Conservation (phyloP, 1,140 invertebrate genomes). For the Bombus confusus region DNA sequence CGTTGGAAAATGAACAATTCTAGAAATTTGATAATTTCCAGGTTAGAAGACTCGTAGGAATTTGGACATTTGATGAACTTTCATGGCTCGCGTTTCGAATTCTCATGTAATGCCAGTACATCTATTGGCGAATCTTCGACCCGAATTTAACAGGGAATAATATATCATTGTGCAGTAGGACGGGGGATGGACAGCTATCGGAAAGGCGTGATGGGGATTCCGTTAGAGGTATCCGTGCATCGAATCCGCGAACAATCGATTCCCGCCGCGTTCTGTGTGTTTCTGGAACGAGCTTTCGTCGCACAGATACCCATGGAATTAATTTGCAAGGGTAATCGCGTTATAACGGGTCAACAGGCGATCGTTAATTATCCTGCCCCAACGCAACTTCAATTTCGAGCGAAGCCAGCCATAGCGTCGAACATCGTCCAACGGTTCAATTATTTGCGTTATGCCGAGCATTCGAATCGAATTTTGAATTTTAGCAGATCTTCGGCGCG, state of each 20-base stretch:
- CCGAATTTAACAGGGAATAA: neutral
- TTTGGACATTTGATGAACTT: too few relatives aligned
- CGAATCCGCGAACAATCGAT: constrained; percentile 2
- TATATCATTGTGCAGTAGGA: too few relatives aligned
- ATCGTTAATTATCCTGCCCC: constrained; percentile 25
- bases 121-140: neutral
- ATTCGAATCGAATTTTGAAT: neutral
- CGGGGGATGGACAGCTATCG: too few relatives aligned
- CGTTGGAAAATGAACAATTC: too few relatives aligned
- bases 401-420: neutral
- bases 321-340: constrained; percentile 24
- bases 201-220: neutral
- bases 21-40: too few relatives aligned
- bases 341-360: neutral
- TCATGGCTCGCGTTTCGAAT: too few relatives aligned
- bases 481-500: neutral
- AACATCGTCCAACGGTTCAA: neutral
- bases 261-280: neutral
- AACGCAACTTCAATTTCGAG: constrained; percentile 1
- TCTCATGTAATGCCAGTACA: too few relatives aligned
- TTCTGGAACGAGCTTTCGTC: constrained; percentile 1
- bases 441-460: neutral
- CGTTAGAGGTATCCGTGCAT: neutral
- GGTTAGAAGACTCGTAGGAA: too few relatives aligned
- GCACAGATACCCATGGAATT: neutral